These are phyloP conservation scores for Mantis religiosa DNA, from an alignment of 2,888 invertebrate species.

Conservation along the genomic window DNA sequence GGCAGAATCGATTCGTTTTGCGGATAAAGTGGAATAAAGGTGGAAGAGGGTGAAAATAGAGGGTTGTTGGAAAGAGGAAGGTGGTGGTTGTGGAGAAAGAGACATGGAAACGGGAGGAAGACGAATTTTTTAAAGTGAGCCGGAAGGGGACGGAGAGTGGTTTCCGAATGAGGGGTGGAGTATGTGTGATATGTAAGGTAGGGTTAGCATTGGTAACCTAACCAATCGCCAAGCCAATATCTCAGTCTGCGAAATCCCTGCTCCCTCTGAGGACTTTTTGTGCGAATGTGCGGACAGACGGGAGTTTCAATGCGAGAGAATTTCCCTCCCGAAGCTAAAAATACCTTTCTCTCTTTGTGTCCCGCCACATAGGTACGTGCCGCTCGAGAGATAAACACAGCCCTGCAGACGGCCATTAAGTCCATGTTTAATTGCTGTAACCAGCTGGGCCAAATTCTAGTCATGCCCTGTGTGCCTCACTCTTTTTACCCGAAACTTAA, in stretches of 20 bases:
- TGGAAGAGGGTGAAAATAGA: conserved; percentile 23
- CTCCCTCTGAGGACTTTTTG: neutral
- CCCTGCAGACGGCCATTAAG: neutral
- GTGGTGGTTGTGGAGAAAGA: neutral
- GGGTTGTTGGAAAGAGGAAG: neutral
- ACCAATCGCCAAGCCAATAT: conserved; percentile 17
- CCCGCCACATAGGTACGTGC: neutral
- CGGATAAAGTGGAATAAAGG: conserved; percentile 31
- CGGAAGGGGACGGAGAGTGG: neutral
- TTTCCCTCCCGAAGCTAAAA: neutral
- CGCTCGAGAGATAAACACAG: neutral
- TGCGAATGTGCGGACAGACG: conserved; percentile 10
- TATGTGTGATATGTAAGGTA: conserved; percentile 10
- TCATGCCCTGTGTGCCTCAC: neutral
- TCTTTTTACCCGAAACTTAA: too few relatives aligned
- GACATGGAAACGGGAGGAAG: neutral
- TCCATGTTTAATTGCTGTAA: neutral
- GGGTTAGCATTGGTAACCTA: conserved; percentile 2
- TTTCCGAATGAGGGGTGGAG: neutral
- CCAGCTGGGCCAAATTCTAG: neutral
- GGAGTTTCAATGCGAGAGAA: neutral
- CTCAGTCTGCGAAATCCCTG: neutral
- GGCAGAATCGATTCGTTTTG: conserved; percentile 29
- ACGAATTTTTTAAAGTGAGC: neutral
- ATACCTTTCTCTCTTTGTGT: neutral